Percentiles rank a stretch among this genome's conserved stretches.
phyloP scores from a whole-genome alignment of 2,113 vertebrate genomes.

The Damaliscus lunatus region DNA sequence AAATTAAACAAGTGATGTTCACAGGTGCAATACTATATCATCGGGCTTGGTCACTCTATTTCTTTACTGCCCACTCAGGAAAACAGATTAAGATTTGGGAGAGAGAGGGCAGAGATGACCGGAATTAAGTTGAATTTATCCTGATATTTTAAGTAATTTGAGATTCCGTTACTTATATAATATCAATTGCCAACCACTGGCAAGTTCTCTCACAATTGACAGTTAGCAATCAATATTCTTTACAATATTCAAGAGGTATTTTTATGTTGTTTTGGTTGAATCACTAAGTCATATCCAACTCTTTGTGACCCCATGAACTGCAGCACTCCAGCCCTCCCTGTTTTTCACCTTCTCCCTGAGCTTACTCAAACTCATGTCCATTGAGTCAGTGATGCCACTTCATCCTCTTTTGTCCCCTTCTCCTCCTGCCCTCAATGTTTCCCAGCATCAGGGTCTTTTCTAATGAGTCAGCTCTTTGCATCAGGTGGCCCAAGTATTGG shows the following conservation, averaged over 20 bases:
- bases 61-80: not conserved
- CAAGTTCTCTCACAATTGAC: not conserved
- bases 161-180: not conserved
- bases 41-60: not conserved
- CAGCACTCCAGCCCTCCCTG: not conserved
- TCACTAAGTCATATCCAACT: not conserved
- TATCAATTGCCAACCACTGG: not conserved
- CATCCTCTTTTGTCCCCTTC: not conserved
- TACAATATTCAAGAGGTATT: not conserved
- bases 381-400: not conserved
- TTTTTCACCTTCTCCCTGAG: not conserved
- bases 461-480: not conserved
- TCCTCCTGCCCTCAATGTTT: not conserved
- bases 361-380: not conserved
- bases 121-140: not conserved
- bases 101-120: not conserved
- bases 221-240: not conserved
- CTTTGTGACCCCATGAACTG: not conserved
- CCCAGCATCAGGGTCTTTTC: not conserved
- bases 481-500: not conserved
- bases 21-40: not conserved
- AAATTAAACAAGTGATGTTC: not conserved
- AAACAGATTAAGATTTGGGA: not conserved
- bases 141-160: not conserved
- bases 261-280: not conserved